Percentiles rank a stretch among this genome's conserved stretches.
Conservation (phyloP, 2,797 vertebrate genomes). For the Lerista edwardsae region DNA sequence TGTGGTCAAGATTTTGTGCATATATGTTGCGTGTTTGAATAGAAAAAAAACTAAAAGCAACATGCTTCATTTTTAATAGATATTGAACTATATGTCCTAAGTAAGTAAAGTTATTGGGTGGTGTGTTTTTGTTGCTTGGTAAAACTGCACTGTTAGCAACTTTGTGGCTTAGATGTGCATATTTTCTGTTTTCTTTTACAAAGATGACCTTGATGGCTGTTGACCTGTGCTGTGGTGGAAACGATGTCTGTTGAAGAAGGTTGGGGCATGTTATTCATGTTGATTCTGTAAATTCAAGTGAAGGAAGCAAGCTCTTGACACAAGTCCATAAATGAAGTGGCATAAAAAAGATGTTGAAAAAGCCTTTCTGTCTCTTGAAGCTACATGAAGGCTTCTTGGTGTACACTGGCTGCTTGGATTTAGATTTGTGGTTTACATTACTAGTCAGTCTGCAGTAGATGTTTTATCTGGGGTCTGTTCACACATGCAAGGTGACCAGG, state of each 20-base stretch:
- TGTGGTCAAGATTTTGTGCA: rapidly evolving
- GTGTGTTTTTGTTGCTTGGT: background rate
- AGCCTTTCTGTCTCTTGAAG: background rate
- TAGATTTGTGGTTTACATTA: background rate
- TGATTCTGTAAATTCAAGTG: constrained; percentile 27
- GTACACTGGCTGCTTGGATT: background rate
- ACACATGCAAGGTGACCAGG: background rate
- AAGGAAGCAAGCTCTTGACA: rapidly evolving
- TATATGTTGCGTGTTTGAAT: background rate
- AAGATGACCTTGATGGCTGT: constrained; percentile 65
- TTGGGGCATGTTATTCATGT: background rate
- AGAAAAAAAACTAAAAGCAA: background rate
- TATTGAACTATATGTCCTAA: constrained; percentile 16
- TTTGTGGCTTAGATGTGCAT: constrained; percentile 30
- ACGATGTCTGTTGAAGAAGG: constrained; percentile 1
- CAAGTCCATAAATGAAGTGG: background rate
- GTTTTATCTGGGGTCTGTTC: background rate
- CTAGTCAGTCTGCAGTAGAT: background rate
- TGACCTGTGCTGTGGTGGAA: constrained; percentile 45
- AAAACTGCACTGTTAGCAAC: constrained; percentile 33
- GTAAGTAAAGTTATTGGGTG: background rate
- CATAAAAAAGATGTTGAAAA: background rate
- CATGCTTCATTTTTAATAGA: too few relatives aligned
- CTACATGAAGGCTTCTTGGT: too few relatives aligned
- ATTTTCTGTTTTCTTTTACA: constrained; percentile 46